Conservation (phyloP, 2,888 invertebrate species). For the Eristalis pertinax region DNA sequence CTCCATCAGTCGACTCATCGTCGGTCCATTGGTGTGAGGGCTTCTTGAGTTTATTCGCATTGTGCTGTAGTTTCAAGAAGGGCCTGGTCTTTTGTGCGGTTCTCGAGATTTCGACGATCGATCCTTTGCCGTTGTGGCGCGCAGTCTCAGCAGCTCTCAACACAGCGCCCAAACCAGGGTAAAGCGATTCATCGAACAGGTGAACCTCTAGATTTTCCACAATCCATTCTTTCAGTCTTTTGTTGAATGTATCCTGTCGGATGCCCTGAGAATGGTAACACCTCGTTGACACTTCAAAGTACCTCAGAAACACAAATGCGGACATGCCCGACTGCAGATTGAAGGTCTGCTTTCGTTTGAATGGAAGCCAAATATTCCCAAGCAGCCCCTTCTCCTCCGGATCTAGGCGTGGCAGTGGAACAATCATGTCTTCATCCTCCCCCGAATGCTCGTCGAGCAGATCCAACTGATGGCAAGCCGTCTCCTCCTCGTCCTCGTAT, state of each 20-base stretch:
- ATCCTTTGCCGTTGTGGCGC: slow-evolving; percentile 37
- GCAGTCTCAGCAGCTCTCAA: slow-evolving; percentile 77
- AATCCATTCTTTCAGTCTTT: slow-evolving; percentile 77
- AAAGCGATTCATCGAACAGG: slow-evolving; percentile 78
- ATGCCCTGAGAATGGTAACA: slow-evolving; percentile 78
- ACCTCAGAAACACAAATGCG: slow-evolving; percentile 77
- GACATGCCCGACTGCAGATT: slow-evolving; percentile 77
- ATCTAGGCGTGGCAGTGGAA: slow-evolving; percentile 78
- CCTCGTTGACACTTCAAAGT: slow-evolving; percentile 76
- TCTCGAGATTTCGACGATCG: not conserved
- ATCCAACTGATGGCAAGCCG: slow-evolving; percentile 77
- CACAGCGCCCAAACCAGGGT: slow-evolving; percentile 80
- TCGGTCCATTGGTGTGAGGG: not conserved
- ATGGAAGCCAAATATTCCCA: slow-evolving; percentile 79
- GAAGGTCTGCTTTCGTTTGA: slow-evolving; percentile 77
- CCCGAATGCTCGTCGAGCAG: slow-evolving; percentile 73
- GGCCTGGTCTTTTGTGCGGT: not conserved
- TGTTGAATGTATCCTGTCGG: slow-evolving; percentile 76
- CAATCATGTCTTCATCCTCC: slow-evolving; percentile 77
- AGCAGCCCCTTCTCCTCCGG: slow-evolving; percentile 75
- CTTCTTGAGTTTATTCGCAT: no score
- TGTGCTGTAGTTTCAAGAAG: no score
- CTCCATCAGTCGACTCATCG: not conserved
- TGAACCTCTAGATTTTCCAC: slow-evolving; percentile 77
- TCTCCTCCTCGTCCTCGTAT: slow-evolving; percentile 61